Percentiles rank a stretch among this genome's conserved stretches.
These are phyloP conservation scores for Mechanitis messenoides DNA, from an alignment of 2,888 invertebrate genomes.

Conservation along the genomic window DNA sequence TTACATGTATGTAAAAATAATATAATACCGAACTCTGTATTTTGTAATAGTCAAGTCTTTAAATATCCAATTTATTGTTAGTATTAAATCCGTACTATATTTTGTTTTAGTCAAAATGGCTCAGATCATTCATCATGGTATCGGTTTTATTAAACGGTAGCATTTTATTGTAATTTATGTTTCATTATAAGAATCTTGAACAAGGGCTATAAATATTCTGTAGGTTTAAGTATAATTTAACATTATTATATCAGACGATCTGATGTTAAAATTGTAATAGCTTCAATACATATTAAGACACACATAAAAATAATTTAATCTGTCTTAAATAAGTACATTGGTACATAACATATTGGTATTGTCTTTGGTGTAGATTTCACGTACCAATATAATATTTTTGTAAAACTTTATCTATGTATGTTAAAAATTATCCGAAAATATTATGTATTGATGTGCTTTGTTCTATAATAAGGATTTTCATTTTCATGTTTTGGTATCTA, in stretches of 20 bases:
- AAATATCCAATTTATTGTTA: no score
- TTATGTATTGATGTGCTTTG: no score
- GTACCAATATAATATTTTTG: no score
- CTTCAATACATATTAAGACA: slow-evolving; percentile 12
- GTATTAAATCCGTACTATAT: no score
- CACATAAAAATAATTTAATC: background rate
- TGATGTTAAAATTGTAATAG: slow-evolving; percentile 8
- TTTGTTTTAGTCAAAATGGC: background rate
- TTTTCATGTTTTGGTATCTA: no score
- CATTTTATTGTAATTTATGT: slow-evolving; percentile 17
- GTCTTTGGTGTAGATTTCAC: no score
- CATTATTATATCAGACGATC: slow-evolving; percentile 14
- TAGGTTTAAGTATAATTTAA: slow-evolving; percentile 24
- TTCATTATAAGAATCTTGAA: slow-evolving; percentile 19
- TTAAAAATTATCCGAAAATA: no score
- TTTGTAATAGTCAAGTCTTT: background rate
- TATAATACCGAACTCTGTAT: background rate
- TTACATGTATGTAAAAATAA: background rate
- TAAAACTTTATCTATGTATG: no score
- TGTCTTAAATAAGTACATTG: no score
- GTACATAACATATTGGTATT: no score
- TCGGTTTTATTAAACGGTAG: background rate
- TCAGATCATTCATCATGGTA: background rate
- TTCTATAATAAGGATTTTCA: no score
- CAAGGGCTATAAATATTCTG: slow-evolving; percentile 19